Base-by-base conservation (phyloP, 2,113 vertebrate genomes). In the Rhombomys opimus region DNA sequence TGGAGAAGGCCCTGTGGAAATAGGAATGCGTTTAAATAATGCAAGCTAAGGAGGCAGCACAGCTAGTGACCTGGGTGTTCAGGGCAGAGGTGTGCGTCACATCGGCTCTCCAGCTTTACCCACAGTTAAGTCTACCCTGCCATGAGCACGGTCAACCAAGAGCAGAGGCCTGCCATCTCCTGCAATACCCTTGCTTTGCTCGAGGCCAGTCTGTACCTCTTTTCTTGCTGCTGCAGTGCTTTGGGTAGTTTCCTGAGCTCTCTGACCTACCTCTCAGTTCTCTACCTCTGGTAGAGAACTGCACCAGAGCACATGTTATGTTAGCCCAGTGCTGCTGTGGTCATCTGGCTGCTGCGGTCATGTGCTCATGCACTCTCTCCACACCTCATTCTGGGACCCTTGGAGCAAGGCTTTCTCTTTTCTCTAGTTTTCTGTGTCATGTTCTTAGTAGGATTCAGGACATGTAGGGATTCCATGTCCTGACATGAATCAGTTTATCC, bases 401-500 rank as follows among this genome's bases (percentile, higher is more conserved):
- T 67, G 67, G 94, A 95, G 94, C 90, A 92, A 95, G 88, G 81
- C 76, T 67, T 95, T 87, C 96, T 96, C 88, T 92, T 97, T 96
- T 90, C 81, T 84, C 59, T 76, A 91, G 80, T 68, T 78, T 57
- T 70, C 0, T 12, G 50, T 38, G 90, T 85, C 80, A 23, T 8
- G 30, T 50, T n/a, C 89, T 94, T 93, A 93, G 76, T 90, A 90
- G 80, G 23, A 54, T 41, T 72, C 76, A 1, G 46, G 46, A 46
- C 46, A 7, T n/a, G 11, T 1, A 4, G 46, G 46, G 46, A 5
- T 46, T 46, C 46, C 46, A 9, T 41, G 76, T 67, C 8, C 1
- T 81, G 72, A 54, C 86, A 25, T 57, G 72, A 86, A 57, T 25
- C 32, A 87, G 87, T 52, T 95, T 85, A 72, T 13, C 54, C 22